A percentile compares a stretch with the other conserved stretches of the same genome.
Evolutionary conservation across 2,888 invertebrate genomes (phyloP).

Genomic region (Drosophila affinis): DNA sequence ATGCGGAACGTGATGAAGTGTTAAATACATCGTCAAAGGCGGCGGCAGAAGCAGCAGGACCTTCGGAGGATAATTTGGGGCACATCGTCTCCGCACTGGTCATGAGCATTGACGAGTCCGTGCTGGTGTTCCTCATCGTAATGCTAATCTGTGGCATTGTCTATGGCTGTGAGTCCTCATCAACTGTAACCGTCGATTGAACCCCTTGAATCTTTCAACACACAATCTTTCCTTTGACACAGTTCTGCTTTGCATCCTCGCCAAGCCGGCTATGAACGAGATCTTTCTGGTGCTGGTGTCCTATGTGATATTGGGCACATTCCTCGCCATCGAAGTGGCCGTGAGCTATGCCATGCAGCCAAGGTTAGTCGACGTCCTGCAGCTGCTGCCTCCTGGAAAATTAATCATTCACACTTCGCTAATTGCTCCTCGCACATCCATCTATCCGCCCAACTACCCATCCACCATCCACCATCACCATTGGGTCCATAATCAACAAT

Average conservation of each 20-base stretch:
- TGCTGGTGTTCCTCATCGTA: constrained; percentile 81
- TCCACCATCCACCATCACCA: too few species aligned
- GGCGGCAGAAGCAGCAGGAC: not conserved
- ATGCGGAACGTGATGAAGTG: constrained; percentile 63
- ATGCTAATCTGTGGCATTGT: constrained; percentile 85
- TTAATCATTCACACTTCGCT: constrained; percentile 64
- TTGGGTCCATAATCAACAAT: constrained; percentile 25
- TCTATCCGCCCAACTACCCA: not conserved
- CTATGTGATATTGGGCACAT: constrained; percentile 91
- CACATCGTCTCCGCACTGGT: constrained; percentile 56
- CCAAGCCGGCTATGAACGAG: constrained; percentile 94
- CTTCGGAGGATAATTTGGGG: constrained; percentile 71
- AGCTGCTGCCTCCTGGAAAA: constrained; percentile 52
- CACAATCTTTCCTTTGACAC: constrained; percentile 32
- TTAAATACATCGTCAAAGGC: constrained; percentile 33
- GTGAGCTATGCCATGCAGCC: constrained; percentile 85
- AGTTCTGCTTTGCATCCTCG: constrained; percentile 89
- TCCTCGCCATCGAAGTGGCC: constrained; percentile 89
- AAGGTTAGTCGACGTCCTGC: constrained; percentile 79
- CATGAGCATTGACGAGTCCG: constrained; percentile 80
- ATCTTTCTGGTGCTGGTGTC: constrained; percentile 93
- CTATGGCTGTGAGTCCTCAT: constrained; percentile 85
- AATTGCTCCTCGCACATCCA: constrained; percentile 49
- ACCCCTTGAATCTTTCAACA: not conserved
- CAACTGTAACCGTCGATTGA: not conserved